phyloP scores from a whole-genome alignment of 2,797 vertebrate species.

The Sebastes oblongus region DNA sequence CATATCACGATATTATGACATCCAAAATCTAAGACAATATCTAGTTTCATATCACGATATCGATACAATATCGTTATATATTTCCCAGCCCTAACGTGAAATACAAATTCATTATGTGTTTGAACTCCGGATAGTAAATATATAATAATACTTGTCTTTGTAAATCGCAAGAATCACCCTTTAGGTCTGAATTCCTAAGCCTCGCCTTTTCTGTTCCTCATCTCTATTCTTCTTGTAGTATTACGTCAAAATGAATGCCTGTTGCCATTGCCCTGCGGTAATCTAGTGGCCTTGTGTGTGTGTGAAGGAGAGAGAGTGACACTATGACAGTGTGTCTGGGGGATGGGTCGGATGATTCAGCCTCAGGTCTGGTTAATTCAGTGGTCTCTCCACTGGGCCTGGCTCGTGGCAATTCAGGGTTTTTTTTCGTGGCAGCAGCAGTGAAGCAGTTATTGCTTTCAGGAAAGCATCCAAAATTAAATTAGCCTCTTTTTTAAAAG shows the following conservation, averaged over 20 bases:
- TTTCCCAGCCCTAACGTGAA: not conserved
- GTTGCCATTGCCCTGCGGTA: slow-evolving; percentile 73
- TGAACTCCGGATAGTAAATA: slow-evolving; percentile 3
- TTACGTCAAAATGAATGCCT: slow-evolving; percentile 66
- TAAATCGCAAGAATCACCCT: slow-evolving; percentile 14
- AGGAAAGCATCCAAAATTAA: slow-evolving; percentile 76
- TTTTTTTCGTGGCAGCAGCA: slow-evolving; percentile 61
- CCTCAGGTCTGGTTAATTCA: slow-evolving; percentile 77
- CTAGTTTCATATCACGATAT: too few species aligned
- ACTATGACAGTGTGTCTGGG: slow-evolving; percentile 72
- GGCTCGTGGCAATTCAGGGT: slow-evolving; percentile 67
- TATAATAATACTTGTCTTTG: not conserved
- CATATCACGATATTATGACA: too few species aligned
- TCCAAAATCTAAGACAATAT: too few species aligned
- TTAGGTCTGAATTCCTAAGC: slow-evolving; percentile 35
- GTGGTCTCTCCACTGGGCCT: slow-evolving; percentile 63
- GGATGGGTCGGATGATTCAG: slow-evolving; percentile 72
- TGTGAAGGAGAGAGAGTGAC: slow-evolving; percentile 55
- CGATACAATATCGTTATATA: too few species aligned
- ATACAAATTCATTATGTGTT: slow-evolving; percentile 21
- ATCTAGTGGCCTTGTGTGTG: slow-evolving; percentile 54
- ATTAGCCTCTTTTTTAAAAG: slow-evolving; percentile 72
- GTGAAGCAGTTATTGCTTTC: slow-evolving; percentile 66
- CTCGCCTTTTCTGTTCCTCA: slow-evolving; percentile 17
- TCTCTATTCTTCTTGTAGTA: slow-evolving; percentile 48